Base-by-base conservation (phyloP, 2,113 vertebrate species). In the Alligator mississippiensis region DNA sequence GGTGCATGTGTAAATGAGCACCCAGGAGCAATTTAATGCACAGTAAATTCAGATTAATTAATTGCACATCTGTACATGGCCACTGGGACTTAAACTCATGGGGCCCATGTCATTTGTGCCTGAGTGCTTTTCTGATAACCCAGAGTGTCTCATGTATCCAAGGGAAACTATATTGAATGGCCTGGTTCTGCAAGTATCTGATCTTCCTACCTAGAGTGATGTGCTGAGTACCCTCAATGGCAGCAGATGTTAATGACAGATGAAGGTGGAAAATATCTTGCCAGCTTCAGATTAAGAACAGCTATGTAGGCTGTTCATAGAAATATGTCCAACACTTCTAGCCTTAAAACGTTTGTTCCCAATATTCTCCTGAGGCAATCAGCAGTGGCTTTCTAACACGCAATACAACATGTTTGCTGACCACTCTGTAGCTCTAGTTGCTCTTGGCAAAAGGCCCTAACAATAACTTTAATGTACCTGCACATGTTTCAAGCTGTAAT, bases 271-370 rank as follows among this genome's bases (percentile, higher is more conserved):
- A 7, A 24, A 24, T 22, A 9, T 62, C 19, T 62, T 24, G 19
- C 61, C 19, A 62, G 24, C 8, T 62, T 24, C 61, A 62, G 21
- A 19, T 24, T 62, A 62, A 24, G 24, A 62, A 24, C 47, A 47
- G 47, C 47, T 47, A 47, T 47, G 24, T 62, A 22, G 21, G 24
- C 61, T 22, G 19, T 22, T 22, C 61, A 24, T 62, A 22, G 61
- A 62, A 14, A 24, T 84, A 72, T 70, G 24, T 66, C 88, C 72
- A 82, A 86, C 75, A 89, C 76, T 16, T 59, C 84, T 14, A 82
- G n/a, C 55, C 93, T 90, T 66, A 88, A 59, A 86, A 80, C 4
- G 16, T 30, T 85, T 38, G 8, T 88, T 92, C 76, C 78, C 62
- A 93, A 64, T 54, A 13, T n/a, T 64, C 88, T 84, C 72, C 21